Percentiles rank a stretch among this genome's conserved stretches.
phyloP scores from a whole-genome alignment of 2,797 vertebrate genomes.

The Hippocampus kuda region DNA sequence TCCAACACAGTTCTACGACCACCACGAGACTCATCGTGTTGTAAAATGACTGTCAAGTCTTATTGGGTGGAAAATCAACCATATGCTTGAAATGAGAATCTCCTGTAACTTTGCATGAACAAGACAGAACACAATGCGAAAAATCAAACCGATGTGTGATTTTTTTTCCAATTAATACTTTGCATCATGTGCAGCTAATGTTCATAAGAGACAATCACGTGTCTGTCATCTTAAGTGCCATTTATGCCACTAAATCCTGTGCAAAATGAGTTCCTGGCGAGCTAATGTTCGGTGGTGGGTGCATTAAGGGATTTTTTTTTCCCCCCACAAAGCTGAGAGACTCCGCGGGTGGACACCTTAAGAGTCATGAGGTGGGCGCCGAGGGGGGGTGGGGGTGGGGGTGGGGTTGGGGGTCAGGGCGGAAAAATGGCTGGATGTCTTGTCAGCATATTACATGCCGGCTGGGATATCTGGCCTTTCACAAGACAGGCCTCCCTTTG shows the following conservation, averaged over 20 bases:
- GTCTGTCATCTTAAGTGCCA: not conserved
- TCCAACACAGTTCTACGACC: not conserved
- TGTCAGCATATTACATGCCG: conserved; percentile 65
- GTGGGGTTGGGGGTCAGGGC: conserved; percentile 18
- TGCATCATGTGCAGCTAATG: not conserved
- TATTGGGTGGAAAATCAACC: not conserved
- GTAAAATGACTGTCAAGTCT: not conserved
- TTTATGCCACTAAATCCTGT: not conserved
- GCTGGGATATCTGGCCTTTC: conserved; percentile 65
- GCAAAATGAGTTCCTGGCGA: not conserved
- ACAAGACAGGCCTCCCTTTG: conserved; percentile 62
- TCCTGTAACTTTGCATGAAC: not conserved
- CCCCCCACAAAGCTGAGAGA: conserved; percentile 13
- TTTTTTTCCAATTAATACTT: not conserved
- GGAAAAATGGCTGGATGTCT: conserved; percentile 48
- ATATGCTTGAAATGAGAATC: not conserved
- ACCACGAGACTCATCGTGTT: not conserved
- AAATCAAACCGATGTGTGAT: not conserved
- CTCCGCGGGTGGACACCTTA: conserved; percentile 15
- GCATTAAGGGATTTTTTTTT: conserved; percentile 16
- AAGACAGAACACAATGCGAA: not conserved
- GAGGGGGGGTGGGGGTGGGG: conserved; percentile 25
- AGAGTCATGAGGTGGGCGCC: conserved; percentile 6
- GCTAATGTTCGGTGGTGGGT: conserved; percentile 8
- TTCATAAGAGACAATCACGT: not conserved